phyloP scores from a whole-genome alignment of 2,797 vertebrate genomes.

The Ctenosaura bakeri region DNA sequence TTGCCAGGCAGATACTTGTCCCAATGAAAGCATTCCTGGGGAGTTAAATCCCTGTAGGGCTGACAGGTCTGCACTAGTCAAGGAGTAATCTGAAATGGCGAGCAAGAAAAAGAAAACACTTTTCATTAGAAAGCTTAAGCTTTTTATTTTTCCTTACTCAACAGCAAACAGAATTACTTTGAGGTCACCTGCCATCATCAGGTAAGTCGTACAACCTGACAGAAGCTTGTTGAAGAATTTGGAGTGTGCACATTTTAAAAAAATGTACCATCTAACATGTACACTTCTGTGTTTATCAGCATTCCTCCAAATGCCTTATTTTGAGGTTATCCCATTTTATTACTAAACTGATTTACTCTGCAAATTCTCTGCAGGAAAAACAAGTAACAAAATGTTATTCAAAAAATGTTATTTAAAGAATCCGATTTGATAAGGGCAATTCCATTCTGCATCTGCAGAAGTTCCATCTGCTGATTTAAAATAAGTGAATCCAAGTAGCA shows the following conservation, averaged over 20 bases:
- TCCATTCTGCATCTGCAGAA: not conserved
- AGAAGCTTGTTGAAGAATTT: too few species aligned
- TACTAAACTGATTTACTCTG: not conserved
- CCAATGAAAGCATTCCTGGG: conserved; percentile 92
- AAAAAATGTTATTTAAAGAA: not conserved
- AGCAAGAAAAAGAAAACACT: conserved; percentile 30
- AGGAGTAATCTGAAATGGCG: conserved; percentile 90
- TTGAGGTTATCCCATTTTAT: not conserved
- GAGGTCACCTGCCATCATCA: accelerated
- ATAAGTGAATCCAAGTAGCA: not conserved
- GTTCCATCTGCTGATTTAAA: not conserved
- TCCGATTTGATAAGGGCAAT: not conserved
- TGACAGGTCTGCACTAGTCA: conserved; percentile 96
- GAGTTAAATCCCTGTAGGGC: conserved; percentile 96
- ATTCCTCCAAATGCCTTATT: not conserved
- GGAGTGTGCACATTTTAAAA: too few species aligned
- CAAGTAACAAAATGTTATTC: not conserved
- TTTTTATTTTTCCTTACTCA: conserved; percentile 15
- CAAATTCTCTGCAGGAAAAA: not conserved
- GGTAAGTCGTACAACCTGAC: too few species aligned
- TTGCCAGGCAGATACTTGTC: conserved; percentile 98
- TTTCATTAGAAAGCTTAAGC: not conserved
- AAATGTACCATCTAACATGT: not conserved
- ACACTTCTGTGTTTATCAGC: not conserved
- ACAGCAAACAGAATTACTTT: not conserved